Base-by-base conservation (phyloP, 2,888 invertebrate genomes). In the Cantharis flavilabris region DNA sequence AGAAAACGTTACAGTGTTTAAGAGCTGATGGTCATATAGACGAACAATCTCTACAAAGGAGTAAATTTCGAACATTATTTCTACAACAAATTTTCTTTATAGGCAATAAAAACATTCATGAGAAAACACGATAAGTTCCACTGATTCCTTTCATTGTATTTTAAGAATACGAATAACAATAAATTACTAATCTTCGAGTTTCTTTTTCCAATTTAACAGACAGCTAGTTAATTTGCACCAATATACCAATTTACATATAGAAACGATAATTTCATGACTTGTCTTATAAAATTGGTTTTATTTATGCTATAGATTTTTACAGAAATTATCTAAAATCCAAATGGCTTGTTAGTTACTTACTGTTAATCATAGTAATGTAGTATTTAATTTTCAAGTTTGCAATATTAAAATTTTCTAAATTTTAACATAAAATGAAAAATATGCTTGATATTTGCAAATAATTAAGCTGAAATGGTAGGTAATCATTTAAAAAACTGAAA, bases 61-160 rank as follows among this genome's bases (percentile, higher is more conserved):
- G 20, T 65, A 65, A 65, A 65, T 65, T 65, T 65, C 65, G 23
- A 65, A 65, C 16, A 65, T 26, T 23, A 26, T 18, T 26, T 28
- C 69, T 28, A 69, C 28, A 69, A 20, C 63, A 72, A 72, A 64
- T 72, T 72, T 64, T 30, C 64, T 72, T 72, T 72, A 72, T 72
- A 14, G 72, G 13, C 65, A 10, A 28, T 72, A 72, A 70, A 72
- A 72, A 72, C 72, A 65, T 64, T 72, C 65, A 72, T 72, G 72
- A 63, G 20, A 72, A 72, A 72, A 72, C 30, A 72, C 63, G 72
- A 72, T 72, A 72, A 72, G 65, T 67, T 67, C 23, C 65, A 49
- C 49, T 49, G 23, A 67, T 67, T 67, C 23, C 23, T 16, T 67
- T 23, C 65, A 67, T 67, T 67, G 65, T 67, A 67, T 67, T 67